phyloP scores from a whole-genome alignment of 1,140 invertebrate species.

The Rhopalosiphum padi region DNA sequence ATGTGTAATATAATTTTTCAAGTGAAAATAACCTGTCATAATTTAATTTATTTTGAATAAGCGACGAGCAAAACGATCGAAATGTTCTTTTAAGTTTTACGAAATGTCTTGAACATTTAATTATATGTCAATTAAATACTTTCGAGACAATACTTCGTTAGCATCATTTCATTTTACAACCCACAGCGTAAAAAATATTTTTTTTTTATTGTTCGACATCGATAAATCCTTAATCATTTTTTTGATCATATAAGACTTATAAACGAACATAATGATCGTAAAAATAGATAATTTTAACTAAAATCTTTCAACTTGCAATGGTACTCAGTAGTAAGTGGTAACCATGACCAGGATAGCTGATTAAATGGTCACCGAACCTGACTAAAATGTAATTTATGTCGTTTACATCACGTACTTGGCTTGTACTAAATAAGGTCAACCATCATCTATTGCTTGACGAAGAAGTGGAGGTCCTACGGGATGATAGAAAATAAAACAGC shows the following conservation, averaged over 20 bases:
- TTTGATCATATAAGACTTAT: too few species aligned
- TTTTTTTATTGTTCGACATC: neutral
- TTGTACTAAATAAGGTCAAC: too few species aligned
- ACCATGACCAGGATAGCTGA: too few species aligned
- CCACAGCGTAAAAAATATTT: neutral
- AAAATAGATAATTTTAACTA: neutral
- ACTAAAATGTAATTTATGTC: too few species aligned
- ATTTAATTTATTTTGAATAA: neutral
- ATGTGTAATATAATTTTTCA: neutral
- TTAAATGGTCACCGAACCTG: too few species aligned
- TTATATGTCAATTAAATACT: neutral
- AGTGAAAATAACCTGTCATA: neutral
- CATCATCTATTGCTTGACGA: too few species aligned
- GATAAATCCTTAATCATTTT: neutral
- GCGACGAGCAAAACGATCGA: neutral
- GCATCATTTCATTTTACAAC: neutral
- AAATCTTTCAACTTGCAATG: too few species aligned
- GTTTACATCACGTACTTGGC: too few species aligned
- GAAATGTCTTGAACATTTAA: neutral
- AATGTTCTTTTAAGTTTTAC: neutral
- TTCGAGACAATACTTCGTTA: neutral
- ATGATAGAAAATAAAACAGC: too few species aligned
- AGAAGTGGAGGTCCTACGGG: too few species aligned
- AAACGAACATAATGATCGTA: neutral
- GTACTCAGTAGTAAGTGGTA: too few species aligned